These are phyloP conservation scores for Buphagus erythrorhynchus DNA, from an alignment of 2,797 vertebrate genomes.

Conservation along the genomic window DNA sequence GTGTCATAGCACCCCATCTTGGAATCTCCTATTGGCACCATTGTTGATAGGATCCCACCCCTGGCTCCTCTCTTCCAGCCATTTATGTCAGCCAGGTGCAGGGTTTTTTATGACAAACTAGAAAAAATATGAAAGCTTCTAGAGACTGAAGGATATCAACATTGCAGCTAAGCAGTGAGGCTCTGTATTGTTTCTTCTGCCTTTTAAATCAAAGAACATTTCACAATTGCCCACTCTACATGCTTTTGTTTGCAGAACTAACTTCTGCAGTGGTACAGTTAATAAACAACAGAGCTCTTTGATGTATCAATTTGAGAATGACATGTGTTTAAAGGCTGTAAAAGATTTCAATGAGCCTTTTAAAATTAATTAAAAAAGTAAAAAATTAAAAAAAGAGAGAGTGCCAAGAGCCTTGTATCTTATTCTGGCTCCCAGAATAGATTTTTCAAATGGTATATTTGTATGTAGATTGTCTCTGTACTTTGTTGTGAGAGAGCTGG, in stretches of 20 bases:
- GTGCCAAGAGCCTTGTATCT: background rate
- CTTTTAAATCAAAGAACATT: background rate
- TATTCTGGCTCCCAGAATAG: background rate
- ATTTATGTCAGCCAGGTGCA: background rate
- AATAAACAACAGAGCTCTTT: background rate
- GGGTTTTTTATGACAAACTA: background rate
- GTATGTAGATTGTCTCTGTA: background rate
- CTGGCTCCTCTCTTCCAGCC: background rate
- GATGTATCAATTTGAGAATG: background rate
- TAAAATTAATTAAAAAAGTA: background rate
- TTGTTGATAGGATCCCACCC: background rate
- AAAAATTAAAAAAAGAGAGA: background rate
- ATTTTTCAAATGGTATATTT: background rate
- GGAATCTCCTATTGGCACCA: background rate
- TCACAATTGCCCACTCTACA: background rate
- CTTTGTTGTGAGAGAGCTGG: background rate
- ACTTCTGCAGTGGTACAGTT: background rate
- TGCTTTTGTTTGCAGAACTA: background rate
- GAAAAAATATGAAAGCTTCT: background rate
- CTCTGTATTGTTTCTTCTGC: background rate
- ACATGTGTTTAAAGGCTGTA: background rate
- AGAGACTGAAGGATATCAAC: background rate
- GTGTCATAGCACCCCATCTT: background rate
- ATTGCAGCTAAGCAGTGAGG: background rate
- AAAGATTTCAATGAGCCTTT: background rate